Base-by-base conservation (phyloP, 2,797 vertebrate species). In the Enteromius treurensis region DNA sequence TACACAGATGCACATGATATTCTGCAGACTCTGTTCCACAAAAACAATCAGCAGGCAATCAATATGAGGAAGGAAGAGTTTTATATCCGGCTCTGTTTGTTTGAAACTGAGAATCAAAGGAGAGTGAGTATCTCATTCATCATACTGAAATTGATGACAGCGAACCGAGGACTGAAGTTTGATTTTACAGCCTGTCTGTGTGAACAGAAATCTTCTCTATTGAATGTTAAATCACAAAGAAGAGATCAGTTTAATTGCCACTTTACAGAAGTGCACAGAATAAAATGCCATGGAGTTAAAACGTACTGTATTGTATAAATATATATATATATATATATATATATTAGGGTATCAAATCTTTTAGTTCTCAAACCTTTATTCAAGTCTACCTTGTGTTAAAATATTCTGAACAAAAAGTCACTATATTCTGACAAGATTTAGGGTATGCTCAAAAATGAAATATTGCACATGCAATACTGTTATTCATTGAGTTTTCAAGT, bases 31-130 rank as follows among this genome's bases (percentile, higher is more conserved):
- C 34, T 17, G n/a, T 45, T 34, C 21, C 60, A 65, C 26, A 37
- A 29, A 68, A 26, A 53, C 64, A 80, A 49, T n/a, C 64, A 55
- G n/a, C 73, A 58, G 34, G 4, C 53, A 8, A 76, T 76, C 74
- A 60, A 76, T 60, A 42, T 17, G n/a, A 60, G 34, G 74, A 76
- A 60, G 74, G 74, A 76, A 60, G 74, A 60, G 74, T 76, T 76
- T 42, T 26, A 17, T 60, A 76, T 76, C 53, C 53, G 53, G 37
- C 74, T 76, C 74, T 26, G 53, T 76, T 53, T 74, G 49, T 74
- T 58, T 76, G 74, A 76, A 76, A 76, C 74, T 76, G 53, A 76
- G 53, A 76, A 76, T 42, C 74, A 26, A 42, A 76, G 34, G 74
- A 76, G 60, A 42, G 74, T 26, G 74, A 60, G 15, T 60, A 23